Percentiles rank a stretch among this genome's conserved stretches.
These are phyloP conservation scores for Cryptotis parvus DNA, from an alignment of 2,113 vertebrate genomes.

Conservation along the genomic window DNA sequence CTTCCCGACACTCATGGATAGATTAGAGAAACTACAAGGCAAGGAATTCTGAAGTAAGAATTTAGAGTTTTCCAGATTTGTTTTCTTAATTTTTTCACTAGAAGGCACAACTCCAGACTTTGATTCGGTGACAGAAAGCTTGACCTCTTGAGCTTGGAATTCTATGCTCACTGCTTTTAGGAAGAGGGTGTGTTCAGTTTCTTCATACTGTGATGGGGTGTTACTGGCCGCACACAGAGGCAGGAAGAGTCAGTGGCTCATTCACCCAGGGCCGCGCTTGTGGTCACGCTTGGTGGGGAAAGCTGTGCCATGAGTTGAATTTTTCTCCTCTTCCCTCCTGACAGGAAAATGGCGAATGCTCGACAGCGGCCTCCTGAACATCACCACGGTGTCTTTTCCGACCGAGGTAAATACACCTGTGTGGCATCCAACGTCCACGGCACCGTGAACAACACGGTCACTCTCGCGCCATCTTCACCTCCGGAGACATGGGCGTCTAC, in stretches of 20 bases:
- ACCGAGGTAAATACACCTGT: conserved; percentile 97
- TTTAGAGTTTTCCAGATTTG: background rate
- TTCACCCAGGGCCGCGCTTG: fast-evolving
- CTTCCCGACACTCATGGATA: background rate
- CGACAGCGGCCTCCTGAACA: conserved; percentile 93
- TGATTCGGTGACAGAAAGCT: background rate
- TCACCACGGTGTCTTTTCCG: conserved; percentile 94
- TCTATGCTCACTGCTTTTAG: background rate
- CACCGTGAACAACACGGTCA: conserved; percentile 95
- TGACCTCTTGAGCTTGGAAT: background rate
- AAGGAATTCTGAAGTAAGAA: background rate
- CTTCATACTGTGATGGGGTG: background rate
- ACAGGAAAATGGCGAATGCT: conserved; percentile 94
- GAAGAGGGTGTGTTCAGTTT: background rate
- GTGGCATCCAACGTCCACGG: conserved; percentile 92
- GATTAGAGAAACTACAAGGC: background rate
- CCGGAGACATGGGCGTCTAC: conserved; percentile 98
- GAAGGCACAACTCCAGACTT: background rate
- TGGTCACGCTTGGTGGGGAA: no score
- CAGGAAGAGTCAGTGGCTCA: background rate
- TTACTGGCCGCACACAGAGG: background rate
- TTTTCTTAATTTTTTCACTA: background rate
- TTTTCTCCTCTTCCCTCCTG: conserved; percentile 74
- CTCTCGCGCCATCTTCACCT: conserved; percentile 95
- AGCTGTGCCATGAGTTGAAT: conserved; percentile 34